Evolutionary conservation across 2,888 invertebrate genomes (phyloP), one percentile per base, ranked within the genome.

Genomic region (Candidula unifasciata): DNA sequence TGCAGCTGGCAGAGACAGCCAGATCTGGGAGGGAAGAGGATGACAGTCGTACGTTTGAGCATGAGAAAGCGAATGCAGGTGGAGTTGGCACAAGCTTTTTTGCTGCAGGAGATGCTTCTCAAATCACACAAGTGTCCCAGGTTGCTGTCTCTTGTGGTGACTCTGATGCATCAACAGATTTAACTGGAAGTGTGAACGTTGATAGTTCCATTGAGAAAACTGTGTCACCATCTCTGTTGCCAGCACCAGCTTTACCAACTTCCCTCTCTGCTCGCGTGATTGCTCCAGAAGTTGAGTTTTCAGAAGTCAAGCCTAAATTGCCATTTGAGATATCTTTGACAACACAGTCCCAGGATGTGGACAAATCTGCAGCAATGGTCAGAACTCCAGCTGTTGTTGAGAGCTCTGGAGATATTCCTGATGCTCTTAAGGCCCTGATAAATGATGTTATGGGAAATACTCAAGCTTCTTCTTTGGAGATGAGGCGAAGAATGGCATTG

Each of bases 371-470:
- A 21, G 60, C 24, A 60, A 16, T 13, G 6, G 13, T 44, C 5
- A 54, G 13, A 10, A 16, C 35, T n/a, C 30, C 18, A 13, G 30
- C 52, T 16, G 2, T 6, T 0, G 3, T 57, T 13, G 71, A 33
- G 0, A 35, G 0, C 30, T 54, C 80, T 71, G 80, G 21, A 8
- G 69, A 86, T 57, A 86, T 88, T 68, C 88, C 88, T 3, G 78
- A 86, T 57, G 88, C 88, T 24, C 82, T 88, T 6, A 86, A 86
- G 37, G 88, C 88, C 27, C 79, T 88, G 33, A 88, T 88, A 86
- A 82, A 88, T 60, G 88, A 88, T 82, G 86, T 88, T 16, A 86
- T 85, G 84, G 88, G 88, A 3, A 85, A 85, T 83, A 87, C 79
- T 33, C 83, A 82, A 79, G 74, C 82, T 54, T 78, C 78, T 24